phyloP scores from a whole-genome alignment of 2,888 invertebrate genomes.

The Scaptomyza caliginosa region DNA sequence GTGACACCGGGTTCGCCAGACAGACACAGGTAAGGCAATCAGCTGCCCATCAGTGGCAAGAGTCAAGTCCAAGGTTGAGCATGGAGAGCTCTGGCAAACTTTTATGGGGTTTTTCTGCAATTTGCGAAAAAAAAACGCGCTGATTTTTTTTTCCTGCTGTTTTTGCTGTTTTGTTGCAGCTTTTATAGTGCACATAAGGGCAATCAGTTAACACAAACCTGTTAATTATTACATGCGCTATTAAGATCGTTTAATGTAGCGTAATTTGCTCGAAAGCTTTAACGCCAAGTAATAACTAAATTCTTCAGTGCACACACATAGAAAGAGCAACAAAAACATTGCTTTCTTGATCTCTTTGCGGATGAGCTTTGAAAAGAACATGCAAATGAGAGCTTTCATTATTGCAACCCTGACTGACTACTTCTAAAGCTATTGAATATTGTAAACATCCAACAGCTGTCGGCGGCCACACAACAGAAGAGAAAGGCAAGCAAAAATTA shows the following conservation, averaged over 20 bases:
- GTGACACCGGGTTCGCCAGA: conserved; percentile 41
- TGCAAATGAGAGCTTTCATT: neutral
- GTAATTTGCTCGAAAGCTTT: neutral
- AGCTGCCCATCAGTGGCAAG: conserved; percentile 34
- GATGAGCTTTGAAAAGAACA: neutral
- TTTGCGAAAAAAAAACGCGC: conserved; percentile 33
- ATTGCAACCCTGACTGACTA: conserved; percentile 12
- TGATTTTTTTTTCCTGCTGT: conserved; percentile 8
- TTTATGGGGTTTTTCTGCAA: conserved; percentile 19
- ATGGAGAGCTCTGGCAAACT: conserved; percentile 12
- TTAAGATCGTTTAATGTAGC: neutral
- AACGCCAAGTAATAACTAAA: neutral
- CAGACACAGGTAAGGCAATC: conserved; percentile 16
- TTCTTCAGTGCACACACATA: neutral
- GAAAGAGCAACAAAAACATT: neutral
- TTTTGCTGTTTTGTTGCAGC: conserved; percentile 7
- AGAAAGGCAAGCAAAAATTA: neutral
- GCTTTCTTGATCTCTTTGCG: neutral
- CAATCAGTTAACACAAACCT: conserved; percentile 41
- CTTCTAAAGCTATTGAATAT: neutral
- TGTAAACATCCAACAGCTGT: conserved; percentile 52
- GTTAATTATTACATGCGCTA: conserved; percentile 37
- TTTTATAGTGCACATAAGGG: conserved; percentile 17
- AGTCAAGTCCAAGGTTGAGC: conserved; percentile 71
- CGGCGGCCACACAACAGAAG: neutral